phyloP scores from a whole-genome alignment of 1,140 invertebrate species.

The Rhyzopertha dominica region DNA sequence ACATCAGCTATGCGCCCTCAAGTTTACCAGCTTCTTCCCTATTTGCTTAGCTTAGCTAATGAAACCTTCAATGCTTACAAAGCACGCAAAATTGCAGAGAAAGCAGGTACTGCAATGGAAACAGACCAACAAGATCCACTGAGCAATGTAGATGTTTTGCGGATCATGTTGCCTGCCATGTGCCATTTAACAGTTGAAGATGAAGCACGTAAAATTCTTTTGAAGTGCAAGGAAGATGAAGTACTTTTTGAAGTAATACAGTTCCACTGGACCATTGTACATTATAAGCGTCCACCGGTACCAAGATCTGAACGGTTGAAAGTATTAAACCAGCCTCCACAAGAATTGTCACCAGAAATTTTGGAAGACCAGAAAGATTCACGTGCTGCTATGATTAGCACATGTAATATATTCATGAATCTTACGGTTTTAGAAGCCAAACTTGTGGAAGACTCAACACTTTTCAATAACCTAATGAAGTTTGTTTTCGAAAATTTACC shows the following conservation, averaged over 20 bases:
- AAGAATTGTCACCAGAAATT: slow-evolving; percentile 64
- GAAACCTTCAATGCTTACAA: slow-evolving; percentile 73
- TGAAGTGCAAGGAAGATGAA: slow-evolving; percentile 74
- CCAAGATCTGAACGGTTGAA: slow-evolving; percentile 72
- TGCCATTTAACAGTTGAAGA: slow-evolving; percentile 90
- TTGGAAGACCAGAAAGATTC: slow-evolving; percentile 79
- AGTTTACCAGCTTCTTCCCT: slow-evolving; percentile 73
- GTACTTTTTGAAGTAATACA: slow-evolving; percentile 72
- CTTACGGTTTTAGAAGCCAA: slow-evolving; percentile 81
- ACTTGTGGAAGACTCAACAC: slow-evolving; percentile 66
- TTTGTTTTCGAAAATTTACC: slow-evolving; percentile 85
- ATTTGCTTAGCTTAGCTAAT: slow-evolving; percentile 71
- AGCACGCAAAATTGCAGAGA: slow-evolving; percentile 58
- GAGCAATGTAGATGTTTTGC: slow-evolving; percentile 65
- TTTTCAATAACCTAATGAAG: slow-evolving; percentile 75
- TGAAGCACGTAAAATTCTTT: slow-evolving; percentile 71
- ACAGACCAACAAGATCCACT: slow-evolving; percentile 55
- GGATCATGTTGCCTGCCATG: slow-evolving; percentile 77
- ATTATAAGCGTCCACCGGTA: slow-evolving; percentile 76
- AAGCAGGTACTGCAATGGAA: slow-evolving; percentile 53
- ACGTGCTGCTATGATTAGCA: slow-evolving; percentile 73
- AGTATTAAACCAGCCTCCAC: slow-evolving; percentile 65
- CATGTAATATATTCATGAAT: slow-evolving; percentile 91
- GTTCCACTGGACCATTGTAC: slow-evolving; percentile 81
- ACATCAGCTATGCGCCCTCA: slow-evolving; percentile 81